Conservation (phyloP, 2,113 vertebrate genomes). For the Cavia aperea region DNA sequence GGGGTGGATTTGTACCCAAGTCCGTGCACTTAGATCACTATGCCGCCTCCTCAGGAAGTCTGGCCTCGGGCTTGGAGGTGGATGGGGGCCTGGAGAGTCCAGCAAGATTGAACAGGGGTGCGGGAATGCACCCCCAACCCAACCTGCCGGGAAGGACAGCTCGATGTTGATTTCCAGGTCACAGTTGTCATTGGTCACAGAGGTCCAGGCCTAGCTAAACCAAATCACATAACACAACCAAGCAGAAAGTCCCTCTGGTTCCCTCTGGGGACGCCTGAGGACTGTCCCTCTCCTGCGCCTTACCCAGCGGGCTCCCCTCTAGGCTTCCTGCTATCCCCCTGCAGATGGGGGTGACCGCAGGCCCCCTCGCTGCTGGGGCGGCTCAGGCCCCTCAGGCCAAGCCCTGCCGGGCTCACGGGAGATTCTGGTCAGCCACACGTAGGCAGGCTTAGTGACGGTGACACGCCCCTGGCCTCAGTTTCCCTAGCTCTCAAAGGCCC, state of each 20-base stretch:
- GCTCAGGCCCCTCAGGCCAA: background rate
- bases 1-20: background rate
- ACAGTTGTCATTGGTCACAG: background rate
- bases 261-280: background rate
- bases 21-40: background rate
- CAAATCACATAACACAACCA: background rate
- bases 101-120: background rate
- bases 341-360: background rate
- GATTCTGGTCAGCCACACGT: rapidly evolving
- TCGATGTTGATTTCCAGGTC: background rate
- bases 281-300: background rate
- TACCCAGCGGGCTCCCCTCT: background rate
- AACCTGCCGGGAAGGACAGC: background rate
- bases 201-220: background rate
- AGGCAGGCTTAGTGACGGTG: rapidly evolving
- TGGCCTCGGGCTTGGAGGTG: background rate
- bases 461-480: background rate
- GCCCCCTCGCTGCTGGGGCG: rapidly evolving
- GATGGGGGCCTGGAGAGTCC: background rate
- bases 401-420: rapidly evolving
- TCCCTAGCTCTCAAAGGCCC: background rate
- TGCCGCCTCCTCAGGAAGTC: background rate
- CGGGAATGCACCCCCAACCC: background rate
- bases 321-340: background rate
- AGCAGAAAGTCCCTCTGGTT: background rate